phyloP scores from a whole-genome alignment of 2,797 vertebrate species.

The Astyanax mexicanus region DNA sequence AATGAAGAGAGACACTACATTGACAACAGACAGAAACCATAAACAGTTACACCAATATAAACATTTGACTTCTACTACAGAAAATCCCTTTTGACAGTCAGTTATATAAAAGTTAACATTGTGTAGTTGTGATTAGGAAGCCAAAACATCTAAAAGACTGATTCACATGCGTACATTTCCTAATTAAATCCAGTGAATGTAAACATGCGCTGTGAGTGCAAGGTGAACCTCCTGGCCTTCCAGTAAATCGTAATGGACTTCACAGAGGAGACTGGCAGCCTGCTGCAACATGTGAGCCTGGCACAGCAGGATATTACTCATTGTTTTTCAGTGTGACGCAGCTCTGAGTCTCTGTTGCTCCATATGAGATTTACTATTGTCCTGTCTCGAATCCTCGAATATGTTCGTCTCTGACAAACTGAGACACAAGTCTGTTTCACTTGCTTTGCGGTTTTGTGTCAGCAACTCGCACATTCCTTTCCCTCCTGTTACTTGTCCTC shows the following conservation, averaged over 20 bases:
- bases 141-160: neutral
- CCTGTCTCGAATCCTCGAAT: neutral
- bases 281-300: conserved; percentile 12
- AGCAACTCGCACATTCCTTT: neutral
- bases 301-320: conserved; percentile 9
- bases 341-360: neutral
- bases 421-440: neutral
- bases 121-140: neutral
- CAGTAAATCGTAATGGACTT: conserved; percentile 14
- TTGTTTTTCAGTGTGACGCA: conserved; percentile 2
- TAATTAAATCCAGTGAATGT: neutral
- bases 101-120: conserved; percentile 6
- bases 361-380: neutral
- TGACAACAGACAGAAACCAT: neutral
- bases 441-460: neutral
- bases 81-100: conserved; percentile 42
- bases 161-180: neutral
- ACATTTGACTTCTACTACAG: conserved; percentile 4
- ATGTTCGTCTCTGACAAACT: too few relatives aligned
- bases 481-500: conserved; percentile 53
- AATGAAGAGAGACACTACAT: neutral
- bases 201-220: neutral
- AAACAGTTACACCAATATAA: conserved; percentile 11
- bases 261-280: neutral
- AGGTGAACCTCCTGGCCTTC: conserved; percentile 2